Percentiles rank a stretch among this genome's conserved stretches.
Conservation (phyloP, 2,113 vertebrate species). For the Thryonomys swinderianus region DNA sequence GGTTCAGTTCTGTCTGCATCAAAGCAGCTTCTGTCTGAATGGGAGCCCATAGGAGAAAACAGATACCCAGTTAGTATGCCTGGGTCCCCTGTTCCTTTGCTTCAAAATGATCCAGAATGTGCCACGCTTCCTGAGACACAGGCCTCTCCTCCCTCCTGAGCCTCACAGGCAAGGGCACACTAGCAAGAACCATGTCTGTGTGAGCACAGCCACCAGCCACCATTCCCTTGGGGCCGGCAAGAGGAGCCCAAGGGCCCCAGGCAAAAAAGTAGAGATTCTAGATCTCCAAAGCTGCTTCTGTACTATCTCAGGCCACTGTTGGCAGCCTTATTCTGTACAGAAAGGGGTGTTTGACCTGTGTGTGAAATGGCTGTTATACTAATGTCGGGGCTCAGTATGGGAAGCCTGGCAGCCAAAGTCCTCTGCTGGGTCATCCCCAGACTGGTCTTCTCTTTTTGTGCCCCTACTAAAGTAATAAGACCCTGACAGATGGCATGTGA, state of each 20-base stretch:
- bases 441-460: not conserved
- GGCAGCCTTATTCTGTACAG: too few species aligned
- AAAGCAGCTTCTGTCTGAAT: not conserved
- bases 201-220: accelerated
- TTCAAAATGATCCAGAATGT: not conserved
- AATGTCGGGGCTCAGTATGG: not conserved
- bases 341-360: not conserved
- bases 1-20: not conserved
- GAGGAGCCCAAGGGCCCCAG: not conserved
- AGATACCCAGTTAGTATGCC: not conserved
- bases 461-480: not conserved
- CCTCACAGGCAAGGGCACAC: not conserved
- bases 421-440: not conserved
- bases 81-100: not conserved
- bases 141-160: not conserved
- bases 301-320: too few species aligned
- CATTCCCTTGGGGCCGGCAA: not conserved
- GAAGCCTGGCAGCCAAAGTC: not conserved
- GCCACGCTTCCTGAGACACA: not conserved
- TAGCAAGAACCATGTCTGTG: not conserved
- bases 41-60: not conserved
- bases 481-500: not conserved
- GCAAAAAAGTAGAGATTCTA: not conserved
- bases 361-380: not conserved
- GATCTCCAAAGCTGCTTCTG: not conserved